Evolutionary conservation across 2,113 vertebrate genomes (phyloP).

Genomic region (Patagioenas fasciata): DNA sequence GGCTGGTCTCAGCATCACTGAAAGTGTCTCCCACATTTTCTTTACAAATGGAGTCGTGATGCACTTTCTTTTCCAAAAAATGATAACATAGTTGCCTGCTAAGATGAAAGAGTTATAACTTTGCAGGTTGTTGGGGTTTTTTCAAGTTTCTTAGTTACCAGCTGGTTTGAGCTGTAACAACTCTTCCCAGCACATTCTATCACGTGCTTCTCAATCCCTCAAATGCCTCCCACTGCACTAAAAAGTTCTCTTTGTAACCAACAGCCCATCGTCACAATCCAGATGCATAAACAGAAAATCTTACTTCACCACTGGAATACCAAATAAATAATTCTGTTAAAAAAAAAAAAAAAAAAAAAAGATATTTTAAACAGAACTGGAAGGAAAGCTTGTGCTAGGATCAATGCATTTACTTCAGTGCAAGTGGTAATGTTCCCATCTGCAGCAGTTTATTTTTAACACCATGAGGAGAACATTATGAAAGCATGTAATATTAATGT

Average conservation of each 20-base stretch:
- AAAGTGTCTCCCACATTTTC: neutral
- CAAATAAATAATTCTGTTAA: neutral
- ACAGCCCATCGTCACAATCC: neutral
- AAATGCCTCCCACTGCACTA: neutral
- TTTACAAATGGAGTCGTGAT: neutral
- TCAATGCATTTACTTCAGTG: neutral
- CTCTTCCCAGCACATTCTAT: neutral
- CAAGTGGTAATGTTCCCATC: neutral
- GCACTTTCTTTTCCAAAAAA: neutral
- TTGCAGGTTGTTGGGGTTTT: neutral
- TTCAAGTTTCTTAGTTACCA: neutral
- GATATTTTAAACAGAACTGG: neutral
- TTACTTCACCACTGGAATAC: neutral
- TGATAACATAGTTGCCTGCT: neutral
- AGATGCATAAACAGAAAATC: neutral
- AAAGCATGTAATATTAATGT: neutral
- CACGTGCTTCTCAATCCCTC: neutral
- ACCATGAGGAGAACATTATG: neutral
- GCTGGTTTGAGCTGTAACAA: neutral
- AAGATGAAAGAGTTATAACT: neutral
- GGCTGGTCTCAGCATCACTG: neutral
- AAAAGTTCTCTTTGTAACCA: neutral
- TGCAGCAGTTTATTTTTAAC: neutral
- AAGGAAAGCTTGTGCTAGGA: neutral
- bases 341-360: neutral